A percentile compares a stretch with the other conserved stretches of the same genome.
Conservation (phyloP, 2,888 invertebrate species). For the Dimorphilus gyrociliatus region DNA sequence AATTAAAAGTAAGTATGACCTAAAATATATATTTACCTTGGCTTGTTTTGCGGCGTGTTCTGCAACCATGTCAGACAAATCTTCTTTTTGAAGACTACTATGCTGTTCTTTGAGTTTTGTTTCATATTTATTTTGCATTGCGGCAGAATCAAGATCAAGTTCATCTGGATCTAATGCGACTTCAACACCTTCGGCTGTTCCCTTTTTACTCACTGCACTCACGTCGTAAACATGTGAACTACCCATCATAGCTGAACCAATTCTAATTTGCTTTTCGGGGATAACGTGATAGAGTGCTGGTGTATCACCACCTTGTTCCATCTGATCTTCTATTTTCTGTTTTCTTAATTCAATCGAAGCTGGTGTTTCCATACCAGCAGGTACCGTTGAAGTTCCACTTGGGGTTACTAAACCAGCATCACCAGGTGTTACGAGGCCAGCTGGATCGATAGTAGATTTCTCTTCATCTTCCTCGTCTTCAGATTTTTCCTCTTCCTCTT, state of each 20-base stretch:
- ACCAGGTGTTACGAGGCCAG: conserved; percentile 77
- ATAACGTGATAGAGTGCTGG: conserved; percentile 86
- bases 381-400: conserved; percentile 71
- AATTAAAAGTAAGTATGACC: conserved; percentile 3
- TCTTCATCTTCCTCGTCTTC: conserved; percentile 36
- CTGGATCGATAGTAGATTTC: conserved; percentile 47
- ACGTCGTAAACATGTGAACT: conserved; percentile 96
- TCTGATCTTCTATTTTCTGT: conserved; percentile 83
- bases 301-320: conserved; percentile 85
- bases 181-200: conserved; percentile 49
- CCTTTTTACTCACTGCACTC: conserved; percentile 38
- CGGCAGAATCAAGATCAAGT: conserved; percentile 82
- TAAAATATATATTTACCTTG: conserved; percentile 47
- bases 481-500: conserved; percentile 26
- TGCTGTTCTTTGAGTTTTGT: conserved; percentile 85
- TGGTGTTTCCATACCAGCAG: conserved; percentile 91
- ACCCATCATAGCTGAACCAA: conserved; percentile 68
- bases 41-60: conserved; percentile 83
- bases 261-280: conserved; percentile 65
- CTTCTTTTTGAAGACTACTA: conserved; percentile 71
- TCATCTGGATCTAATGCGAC: conserved; percentile 92
- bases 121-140: conserved; percentile 71
- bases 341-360: conserved; percentile 95
- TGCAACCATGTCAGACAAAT: conserved; percentile 93
- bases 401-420: conserved; percentile 73